A percentile compares a stretch with the other conserved stretches of the same genome.
phyloP scores from a whole-genome alignment of 2,888 invertebrate species.

The Drosophila siamana region DNA sequence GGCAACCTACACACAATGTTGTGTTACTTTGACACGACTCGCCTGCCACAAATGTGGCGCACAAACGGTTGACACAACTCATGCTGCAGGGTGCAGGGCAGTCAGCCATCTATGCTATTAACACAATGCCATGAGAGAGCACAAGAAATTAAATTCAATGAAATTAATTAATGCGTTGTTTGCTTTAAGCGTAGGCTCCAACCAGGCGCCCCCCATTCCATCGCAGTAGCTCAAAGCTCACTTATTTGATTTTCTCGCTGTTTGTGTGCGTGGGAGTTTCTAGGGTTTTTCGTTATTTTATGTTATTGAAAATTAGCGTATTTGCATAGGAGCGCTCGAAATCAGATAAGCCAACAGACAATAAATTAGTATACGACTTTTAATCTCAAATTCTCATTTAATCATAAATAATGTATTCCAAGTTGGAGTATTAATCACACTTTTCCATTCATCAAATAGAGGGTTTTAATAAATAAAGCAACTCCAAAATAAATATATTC shows the following conservation, averaged over 20 bases:
- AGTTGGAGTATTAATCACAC: neutral
- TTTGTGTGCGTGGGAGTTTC: constrained; percentile 27
- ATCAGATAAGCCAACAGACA: neutral
- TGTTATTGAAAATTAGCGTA: constrained; percentile 24
- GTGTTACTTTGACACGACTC: constrained; percentile 52
- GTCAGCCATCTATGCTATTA: constrained; percentile 23
- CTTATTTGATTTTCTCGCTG: constrained; percentile 14
- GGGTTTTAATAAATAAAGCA: no score
- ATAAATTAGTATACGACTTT: neutral
- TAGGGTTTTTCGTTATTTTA: constrained; percentile 23
- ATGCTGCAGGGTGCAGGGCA: neutral
- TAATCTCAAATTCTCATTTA: no score
- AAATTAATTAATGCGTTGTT: constrained; percentile 72
- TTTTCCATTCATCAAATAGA: no score
- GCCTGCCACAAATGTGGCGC: constrained; percentile 20
- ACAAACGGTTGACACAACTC: neutral
- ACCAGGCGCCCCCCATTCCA: constrained; percentile 49
- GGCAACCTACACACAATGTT: constrained; percentile 43
- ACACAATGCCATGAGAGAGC: constrained; percentile 31
- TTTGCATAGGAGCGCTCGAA: constrained; percentile 6
- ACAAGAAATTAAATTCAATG: constrained; percentile 69
- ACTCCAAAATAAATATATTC: neutral
- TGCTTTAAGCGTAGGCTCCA: constrained; percentile 53
- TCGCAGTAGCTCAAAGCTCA: constrained; percentile 40
- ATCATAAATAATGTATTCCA: no score